phyloP scores from a whole-genome alignment of 1,140 invertebrate species.

The Drosophila ananassae region DNA sequence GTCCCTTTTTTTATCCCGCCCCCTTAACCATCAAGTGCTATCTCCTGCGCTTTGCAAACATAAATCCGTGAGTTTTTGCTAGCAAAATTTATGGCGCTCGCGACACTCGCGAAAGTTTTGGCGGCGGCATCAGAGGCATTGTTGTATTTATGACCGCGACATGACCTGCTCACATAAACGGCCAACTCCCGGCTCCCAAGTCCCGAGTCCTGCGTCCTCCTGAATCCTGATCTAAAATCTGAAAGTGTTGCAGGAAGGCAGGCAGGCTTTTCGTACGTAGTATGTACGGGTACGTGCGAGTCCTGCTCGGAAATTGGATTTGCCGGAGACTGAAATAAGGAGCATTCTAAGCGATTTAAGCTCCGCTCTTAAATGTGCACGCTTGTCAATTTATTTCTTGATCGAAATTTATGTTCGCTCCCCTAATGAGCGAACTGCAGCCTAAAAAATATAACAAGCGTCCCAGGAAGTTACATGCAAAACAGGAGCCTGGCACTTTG shows the following conservation, averaged over 20 bases:
- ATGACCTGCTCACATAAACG: constrained; percentile 78
- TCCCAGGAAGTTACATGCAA: constrained; percentile 9
- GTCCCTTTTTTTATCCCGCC: constrained; percentile 1
- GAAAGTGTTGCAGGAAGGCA: constrained; percentile 62
- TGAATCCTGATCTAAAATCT: constrained; percentile 17
- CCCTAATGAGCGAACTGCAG: constrained; percentile 58
- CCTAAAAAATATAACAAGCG: constrained; percentile 14
- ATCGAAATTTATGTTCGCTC: constrained; percentile 65
- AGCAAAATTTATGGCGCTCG: constrained; percentile 77
- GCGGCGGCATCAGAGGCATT: constrained; percentile 62
- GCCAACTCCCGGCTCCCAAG: constrained; percentile 25
- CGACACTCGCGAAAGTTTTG: constrained; percentile 75
- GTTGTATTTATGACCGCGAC: constrained; percentile 83
- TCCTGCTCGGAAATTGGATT: constrained; percentile 71
- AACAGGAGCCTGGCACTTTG: constrained; percentile 63
- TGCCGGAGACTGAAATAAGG: constrained; percentile 30
- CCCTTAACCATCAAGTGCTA: constrained; percentile 25
- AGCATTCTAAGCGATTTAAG: constrained; percentile 23
- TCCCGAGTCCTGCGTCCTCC: constrained; percentile 10
- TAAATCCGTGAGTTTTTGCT: constrained; percentile 82
- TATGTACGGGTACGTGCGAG: constrained; percentile 61
- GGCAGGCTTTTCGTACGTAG: constrained; percentile 2
- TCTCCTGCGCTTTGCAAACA: constrained; percentile 67
- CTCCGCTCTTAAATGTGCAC: constrained; percentile 64
- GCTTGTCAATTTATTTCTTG: constrained; percentile 76